Evolutionary conservation across 2,113 vertebrate genomes (phyloP).

Genomic region (Phaetusa simplex): DNA sequence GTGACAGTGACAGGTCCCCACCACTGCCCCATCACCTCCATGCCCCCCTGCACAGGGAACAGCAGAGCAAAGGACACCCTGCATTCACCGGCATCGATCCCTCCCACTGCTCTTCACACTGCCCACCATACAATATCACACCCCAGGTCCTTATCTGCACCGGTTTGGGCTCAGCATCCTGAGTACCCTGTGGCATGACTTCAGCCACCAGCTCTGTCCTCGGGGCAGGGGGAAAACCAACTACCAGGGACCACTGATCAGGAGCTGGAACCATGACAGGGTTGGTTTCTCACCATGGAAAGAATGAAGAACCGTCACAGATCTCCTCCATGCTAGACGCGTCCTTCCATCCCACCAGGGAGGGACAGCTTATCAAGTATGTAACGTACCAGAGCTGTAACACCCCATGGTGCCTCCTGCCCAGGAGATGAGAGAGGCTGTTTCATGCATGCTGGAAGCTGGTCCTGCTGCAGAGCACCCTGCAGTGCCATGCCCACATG

Average conservation of each 20-base stretch:
- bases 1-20: slow-evolving; percentile 20
- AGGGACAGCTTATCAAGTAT: not conserved
- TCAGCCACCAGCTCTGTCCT: not conserved
- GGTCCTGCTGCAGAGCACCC: not conserved
- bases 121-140: not conserved
- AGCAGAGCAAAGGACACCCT: not conserved
- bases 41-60: not conserved
- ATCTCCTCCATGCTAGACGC: not conserved
- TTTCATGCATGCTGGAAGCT: not conserved
- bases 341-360: not conserved
- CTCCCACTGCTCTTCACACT: not conserved
- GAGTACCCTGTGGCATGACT: rapidly evolving
- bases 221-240: not conserved
- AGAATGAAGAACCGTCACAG: not conserved
- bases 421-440: not conserved
- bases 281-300: not conserved
- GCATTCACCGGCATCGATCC: not conserved
- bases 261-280: not conserved
- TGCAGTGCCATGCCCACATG: rapidly evolving
- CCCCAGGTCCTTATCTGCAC: not conserved
- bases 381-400: not conserved
- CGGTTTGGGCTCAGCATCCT: not conserved
- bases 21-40: not conserved
- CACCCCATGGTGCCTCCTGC: not conserved
- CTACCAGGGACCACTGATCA: not conserved